These are phyloP conservation scores for Probosciger aterrimus DNA, from an alignment of 2,113 vertebrate species.

Conservation along the genomic window DNA sequence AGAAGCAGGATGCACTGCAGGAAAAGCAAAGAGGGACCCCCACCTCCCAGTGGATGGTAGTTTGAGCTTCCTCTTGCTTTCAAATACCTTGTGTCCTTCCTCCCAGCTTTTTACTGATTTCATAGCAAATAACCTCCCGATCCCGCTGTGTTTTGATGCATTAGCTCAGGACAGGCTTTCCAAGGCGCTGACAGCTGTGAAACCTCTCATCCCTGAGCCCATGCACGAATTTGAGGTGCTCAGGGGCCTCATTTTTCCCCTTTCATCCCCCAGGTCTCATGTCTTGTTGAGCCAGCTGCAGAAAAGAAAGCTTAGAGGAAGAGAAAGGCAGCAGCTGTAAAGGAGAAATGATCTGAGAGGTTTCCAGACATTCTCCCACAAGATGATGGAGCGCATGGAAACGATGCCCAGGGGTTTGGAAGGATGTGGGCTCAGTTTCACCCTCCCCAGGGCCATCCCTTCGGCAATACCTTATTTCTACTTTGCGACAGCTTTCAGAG, in stretches of 20 bases:
- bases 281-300: not conserved
- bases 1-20: not conserved
- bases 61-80: not conserved
- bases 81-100: not conserved
- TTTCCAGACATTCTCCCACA: not conserved
- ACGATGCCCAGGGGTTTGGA: not conserved
- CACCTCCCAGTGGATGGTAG: not conserved
- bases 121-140: not conserved
- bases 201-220: not conserved
- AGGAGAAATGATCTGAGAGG: not conserved
- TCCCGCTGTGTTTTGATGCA: not conserved
- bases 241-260: not conserved
- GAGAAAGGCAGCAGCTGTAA: not conserved
- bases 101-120: not conserved
- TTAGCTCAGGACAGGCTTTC: not conserved
- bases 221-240: not conserved
- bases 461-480: not conserved
- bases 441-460: not conserved
- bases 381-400: rapidly evolving
- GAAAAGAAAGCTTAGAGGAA: not conserved
- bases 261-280: not conserved
- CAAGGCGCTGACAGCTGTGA: not conserved
- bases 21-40: not conserved
- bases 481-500: not conserved
- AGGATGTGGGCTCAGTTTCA: not conserved